Percentiles rank a stretch among this genome's conserved stretches.
Conservation (phyloP, 2,888 invertebrate genomes). For the Drosophila subsilvestris region DNA sequence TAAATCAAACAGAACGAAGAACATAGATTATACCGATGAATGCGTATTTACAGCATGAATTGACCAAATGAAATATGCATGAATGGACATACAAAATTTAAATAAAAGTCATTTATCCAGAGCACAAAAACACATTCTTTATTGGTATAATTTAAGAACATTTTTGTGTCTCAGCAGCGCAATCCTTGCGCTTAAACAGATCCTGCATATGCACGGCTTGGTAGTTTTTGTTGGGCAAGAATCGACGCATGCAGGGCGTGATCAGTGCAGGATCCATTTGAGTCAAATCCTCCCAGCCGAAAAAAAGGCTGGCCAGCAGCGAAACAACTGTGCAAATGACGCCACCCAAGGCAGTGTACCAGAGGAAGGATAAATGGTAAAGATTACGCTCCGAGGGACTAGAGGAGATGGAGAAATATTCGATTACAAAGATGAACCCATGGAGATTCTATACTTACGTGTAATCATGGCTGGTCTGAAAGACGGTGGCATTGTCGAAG, state of each 20-base stretch:
- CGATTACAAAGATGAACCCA: too few species aligned
- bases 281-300: conserved; percentile 85
- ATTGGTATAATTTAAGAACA: neutral
- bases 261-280: conserved; percentile 87
- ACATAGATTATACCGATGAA: conserved; percentile 18
- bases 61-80: neutral
- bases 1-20: conserved; percentile 12
- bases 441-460: conserved; percentile 55
- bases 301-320: conserved; percentile 86
- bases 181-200: conserved; percentile 50
- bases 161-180: neutral
- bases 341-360: conserved; percentile 89
- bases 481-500: conserved; percentile 76
- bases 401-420: neutral
- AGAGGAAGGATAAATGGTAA: conserved; percentile 89
- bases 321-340: conserved; percentile 86
- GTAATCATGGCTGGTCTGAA: conserved; percentile 63
- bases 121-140: neutral
- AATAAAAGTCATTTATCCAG: conserved; percentile 12
- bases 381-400: conserved; percentile 78
- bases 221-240: conserved; percentile 70
- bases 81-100: neutral
- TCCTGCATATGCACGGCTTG: conserved; percentile 59
- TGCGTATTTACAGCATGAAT: conserved; percentile 29
- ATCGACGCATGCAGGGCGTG: conserved; percentile 88